A percentile compares a stretch with the other conserved stretches of the same genome.
Evolutionary conservation across 2,888 invertebrate genomes (phyloP).

Genomic region (Dynastes hyllus): DNA sequence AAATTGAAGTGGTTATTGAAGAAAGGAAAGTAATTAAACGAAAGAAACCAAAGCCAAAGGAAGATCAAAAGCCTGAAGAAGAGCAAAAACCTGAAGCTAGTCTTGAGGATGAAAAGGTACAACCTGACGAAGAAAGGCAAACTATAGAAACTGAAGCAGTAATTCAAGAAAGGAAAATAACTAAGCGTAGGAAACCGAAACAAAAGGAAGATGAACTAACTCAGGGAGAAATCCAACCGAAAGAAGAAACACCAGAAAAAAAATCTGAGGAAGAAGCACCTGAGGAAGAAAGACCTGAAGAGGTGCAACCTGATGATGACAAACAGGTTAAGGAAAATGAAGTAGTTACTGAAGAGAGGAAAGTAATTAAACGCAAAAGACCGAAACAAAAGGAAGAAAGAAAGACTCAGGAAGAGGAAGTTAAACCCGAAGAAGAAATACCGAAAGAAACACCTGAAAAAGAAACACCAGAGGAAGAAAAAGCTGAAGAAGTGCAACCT

Average conservation of each 20-base stretch:
- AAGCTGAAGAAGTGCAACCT: neutral
- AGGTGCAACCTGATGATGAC: conserved; percentile 58
- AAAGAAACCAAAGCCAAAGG: conserved; percentile 65
- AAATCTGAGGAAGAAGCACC: too few relatives aligned
- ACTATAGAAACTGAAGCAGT: neutral
- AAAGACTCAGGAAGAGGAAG: conserved; percentile 55
- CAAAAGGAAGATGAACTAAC: conserved; percentile 54
- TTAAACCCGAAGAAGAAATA: conserved; percentile 61
- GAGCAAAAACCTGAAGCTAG: too few relatives aligned
- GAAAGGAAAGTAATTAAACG: conserved; percentile 67
- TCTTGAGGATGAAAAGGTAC: too few relatives aligned
- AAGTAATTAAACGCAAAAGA: conserved; percentile 52
- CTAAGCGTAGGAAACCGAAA: conserved; percentile 58
- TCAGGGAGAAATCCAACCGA: conserved; percentile 67
- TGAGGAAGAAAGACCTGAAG: conserved; percentile 55
- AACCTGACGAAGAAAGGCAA: too few relatives aligned
- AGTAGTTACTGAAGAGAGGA: conserved; percentile 51
- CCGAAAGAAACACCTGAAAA: conserved; percentile 38
- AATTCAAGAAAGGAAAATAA: conserved; percentile 12
- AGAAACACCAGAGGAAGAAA: conserved; percentile 46
- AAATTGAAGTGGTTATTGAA: conserved; percentile 38
- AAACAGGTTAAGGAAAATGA: conserved; percentile 49
- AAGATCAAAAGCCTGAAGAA: neutral
- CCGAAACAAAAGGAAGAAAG: conserved; percentile 55
- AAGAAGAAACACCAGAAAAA: too few relatives aligned